Evolutionary conservation across 2,888 invertebrate species (phyloP).

Genomic region (Microplitis deprimator): DNA sequence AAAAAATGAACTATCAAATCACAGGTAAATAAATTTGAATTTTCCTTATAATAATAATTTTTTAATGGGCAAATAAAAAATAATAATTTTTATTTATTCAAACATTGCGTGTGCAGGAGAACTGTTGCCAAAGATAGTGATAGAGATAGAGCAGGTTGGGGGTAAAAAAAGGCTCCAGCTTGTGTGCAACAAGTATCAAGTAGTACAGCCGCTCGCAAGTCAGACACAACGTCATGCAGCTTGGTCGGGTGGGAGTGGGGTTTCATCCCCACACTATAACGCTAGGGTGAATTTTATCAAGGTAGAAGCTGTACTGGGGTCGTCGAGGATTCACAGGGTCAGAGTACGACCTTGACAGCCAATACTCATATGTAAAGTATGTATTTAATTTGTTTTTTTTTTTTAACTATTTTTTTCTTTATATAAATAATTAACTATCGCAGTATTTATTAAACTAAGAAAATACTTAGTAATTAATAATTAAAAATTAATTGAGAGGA

Average conservation of each 20-base stretch:
- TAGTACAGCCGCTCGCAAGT: constrained; percentile 33
- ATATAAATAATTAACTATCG: no score
- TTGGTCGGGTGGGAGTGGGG: neutral
- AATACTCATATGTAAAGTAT: neutral
- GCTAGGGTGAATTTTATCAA: constrained; percentile 7
- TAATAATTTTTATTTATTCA: no score
- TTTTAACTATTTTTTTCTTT: no score
- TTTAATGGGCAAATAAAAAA: no score
- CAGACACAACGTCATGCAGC: neutral
- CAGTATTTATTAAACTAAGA: no score
- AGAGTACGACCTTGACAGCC: constrained; percentile 30
- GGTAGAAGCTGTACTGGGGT: constrained; percentile 20
- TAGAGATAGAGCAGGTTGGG: neutral
- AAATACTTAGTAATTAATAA: no score
- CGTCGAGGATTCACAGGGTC: constrained; percentile 25
- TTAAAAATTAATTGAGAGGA: no score
- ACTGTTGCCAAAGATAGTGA: neutral
- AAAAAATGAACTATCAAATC: neutral
- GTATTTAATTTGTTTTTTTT: neutral
- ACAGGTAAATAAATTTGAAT: neutral
- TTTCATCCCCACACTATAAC: neutral
- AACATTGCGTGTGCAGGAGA: neutral
- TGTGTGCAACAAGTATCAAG: constrained; percentile 58
- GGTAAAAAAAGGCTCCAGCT: constrained; percentile 2
- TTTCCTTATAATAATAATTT: no score